Base-by-base conservation (phyloP, 1,140 invertebrate genomes). In the Polyergus mexicanus region DNA sequence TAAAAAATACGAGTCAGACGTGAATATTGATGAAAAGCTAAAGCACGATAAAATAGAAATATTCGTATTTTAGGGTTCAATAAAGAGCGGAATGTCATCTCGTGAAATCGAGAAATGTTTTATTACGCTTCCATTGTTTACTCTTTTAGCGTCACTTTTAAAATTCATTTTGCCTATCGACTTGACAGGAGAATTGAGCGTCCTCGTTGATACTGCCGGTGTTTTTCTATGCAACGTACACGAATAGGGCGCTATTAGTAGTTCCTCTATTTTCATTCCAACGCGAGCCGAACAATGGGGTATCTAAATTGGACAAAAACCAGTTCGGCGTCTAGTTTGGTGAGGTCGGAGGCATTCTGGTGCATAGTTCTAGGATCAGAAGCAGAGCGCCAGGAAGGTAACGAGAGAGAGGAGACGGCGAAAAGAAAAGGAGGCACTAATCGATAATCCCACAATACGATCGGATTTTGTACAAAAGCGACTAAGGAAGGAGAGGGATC, bases 241-340 rank as follows among this genome's bases (percentile, higher is more conserved):
- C 56, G 69, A 62, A 56, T 78, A 35, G 60, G 54, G 68, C 38
- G 74, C 63, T 65, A n/a, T 58, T 60, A 25, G 35, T 16, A 28
- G 25, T 6, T 90, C 81, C 77, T 90, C 74, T 90, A 92, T 92
- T 92, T 92, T 89, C 91, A 92, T 92, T 92, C 87, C 89, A 84
- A 58, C 25, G 66, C 75, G 51, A 63, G 38, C 44, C 87, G 86
- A 92, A 92, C 88, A 92, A 92, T 92, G 83, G 91, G 69, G 91
- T 81, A 89, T 89, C 91, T 89, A 91, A 92, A 92, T 92, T 90
- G 91, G 84, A 84, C 87, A 92, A 90, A 92, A 92, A 92, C 91
- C 91, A 90, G 91, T 92, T 90, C 69, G 85, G 84, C 76, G 87
- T 91, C 90, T 91, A 91, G 89, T 90, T 91, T 91, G 89, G 86